A percentile compares a stretch with the other conserved stretches of the same genome.
phyloP scores from a whole-genome alignment of 2,888 invertebrate species.

The Dolomedes plantarius region DNA sequence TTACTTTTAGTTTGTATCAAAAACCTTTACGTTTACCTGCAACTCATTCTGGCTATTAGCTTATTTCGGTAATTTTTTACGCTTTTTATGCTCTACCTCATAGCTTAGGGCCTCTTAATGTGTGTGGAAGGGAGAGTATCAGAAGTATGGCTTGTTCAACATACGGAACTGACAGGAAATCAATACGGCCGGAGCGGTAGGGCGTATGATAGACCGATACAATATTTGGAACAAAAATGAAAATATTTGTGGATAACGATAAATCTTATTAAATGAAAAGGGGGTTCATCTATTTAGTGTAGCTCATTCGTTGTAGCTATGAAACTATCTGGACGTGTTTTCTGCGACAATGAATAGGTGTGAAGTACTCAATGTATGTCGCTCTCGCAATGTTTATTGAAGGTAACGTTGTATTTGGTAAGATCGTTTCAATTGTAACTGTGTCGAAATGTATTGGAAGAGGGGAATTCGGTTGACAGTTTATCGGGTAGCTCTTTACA shows the following conservation, averaged over 20 bases:
- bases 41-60: not conserved
- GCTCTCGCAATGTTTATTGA: too few species aligned
- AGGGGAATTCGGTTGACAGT: too few species aligned
- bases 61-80: not conserved
- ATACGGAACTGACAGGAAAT: constrained; percentile 1
- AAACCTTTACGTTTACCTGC: not conserved
- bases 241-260: not conserved
- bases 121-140: not conserved
- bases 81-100: not conserved
- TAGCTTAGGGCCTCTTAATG: not conserved
- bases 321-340: too few species aligned
- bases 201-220: not conserved
- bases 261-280: not conserved
- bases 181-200: not conserved
- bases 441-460: too few species aligned
- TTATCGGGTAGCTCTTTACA: too few species aligned
- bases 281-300: not conserved
- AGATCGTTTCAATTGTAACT: too few species aligned
- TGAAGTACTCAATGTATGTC: too few species aligned
- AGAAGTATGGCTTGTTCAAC: not conserved
- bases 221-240: not conserved
- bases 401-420: too few species aligned
- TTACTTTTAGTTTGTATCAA: too few species aligned
- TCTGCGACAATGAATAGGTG: too few species aligned
- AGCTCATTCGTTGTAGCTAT: too few species aligned